Percentiles rank a stretch among this genome's conserved stretches.
These are phyloP conservation scores for Brachyptera putata DNA, from an alignment of 2,888 invertebrate genomes.

Conservation along the genomic window DNA sequence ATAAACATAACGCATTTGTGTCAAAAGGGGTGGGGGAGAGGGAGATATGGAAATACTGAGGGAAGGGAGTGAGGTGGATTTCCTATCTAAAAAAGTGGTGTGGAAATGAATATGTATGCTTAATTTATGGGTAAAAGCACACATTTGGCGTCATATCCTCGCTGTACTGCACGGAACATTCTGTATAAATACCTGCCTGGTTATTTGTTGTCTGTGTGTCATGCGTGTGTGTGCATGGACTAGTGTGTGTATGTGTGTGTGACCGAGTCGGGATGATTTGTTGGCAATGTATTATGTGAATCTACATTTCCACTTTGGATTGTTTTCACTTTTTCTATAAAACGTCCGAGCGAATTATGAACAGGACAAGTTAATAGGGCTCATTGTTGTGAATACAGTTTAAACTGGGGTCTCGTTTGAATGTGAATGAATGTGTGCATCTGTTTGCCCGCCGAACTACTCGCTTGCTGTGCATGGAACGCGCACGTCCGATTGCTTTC, in stretches of 20 bases:
- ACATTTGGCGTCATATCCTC: no score
- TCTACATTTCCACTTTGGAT: slow-evolving; percentile 14
- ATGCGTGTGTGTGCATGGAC: no score
- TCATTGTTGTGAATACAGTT: no score
- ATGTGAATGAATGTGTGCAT: no score
- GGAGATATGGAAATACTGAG: neutral
- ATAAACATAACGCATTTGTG: slow-evolving; percentile 22
- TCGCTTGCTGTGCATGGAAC: no score
- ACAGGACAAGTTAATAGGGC: neutral
- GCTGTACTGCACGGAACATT: neutral
- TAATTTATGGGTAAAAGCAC: slow-evolving; percentile 31
- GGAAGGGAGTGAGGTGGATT: neutral
- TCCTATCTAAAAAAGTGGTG: slow-evolving; percentile 16
- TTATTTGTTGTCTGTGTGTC: neutral
- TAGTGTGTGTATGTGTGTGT: no score
- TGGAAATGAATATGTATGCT: slow-evolving; percentile 30
- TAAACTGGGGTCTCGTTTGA: no score
- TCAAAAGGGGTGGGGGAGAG: slow-evolving; percentile 3
- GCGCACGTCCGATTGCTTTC: no score
- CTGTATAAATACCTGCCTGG: slow-evolving; percentile 6
- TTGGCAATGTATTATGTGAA: neutral
- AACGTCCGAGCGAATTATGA: neutral
- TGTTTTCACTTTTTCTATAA: neutral
- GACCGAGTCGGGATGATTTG: no score
- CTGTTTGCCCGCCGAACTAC: no score